Base-by-base conservation (phyloP, 2,113 vertebrate genomes). In the Thunnus maccoyii region DNA sequence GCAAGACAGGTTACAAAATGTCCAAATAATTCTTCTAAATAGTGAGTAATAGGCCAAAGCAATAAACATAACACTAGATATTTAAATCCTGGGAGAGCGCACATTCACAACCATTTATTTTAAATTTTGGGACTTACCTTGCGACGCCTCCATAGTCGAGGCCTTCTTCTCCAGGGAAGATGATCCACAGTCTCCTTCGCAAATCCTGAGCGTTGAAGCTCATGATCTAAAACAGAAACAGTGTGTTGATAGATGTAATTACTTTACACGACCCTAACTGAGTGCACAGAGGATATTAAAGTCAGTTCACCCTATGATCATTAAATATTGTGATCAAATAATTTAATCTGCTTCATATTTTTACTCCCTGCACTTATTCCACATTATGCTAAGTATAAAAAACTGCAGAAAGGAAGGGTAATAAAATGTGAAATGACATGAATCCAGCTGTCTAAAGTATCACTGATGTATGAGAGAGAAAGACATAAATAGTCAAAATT, bases 81-180 rank as follows among this genome's bases (percentile, higher is more conserved):
- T 41, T 41, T 41, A 41, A 41, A 41, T 41, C 36, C 36, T 41
- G 6, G 36, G 36, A 41, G 36, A 9, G 27, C 11, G 15, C 30
- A 52, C 7, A 60, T 66, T 25, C 30, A 3, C 3, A 51, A 18
- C 0, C 4, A 41, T 52, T 22, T 7, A 48, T 16, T 14, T 3
- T 56, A 3, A 16, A 14, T 48, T 36, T 72, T 52, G 6, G 44
- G 30, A 83, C 69, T 75, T 78, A 90, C 98, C 98, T 97, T 90
- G 98, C 97, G 63, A 99, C 97, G 27, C 98, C 98, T 90, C 98
- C 98, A 81, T 99, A 99, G 94, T 99, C 98, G 77, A 99, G 96
- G 52, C 98, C 98, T 95, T 99, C 98, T 94, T 99, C 98, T 89
- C 98, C 98, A 67, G 98, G 97, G 88, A 99, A 99, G 93, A 99